These are phyloP conservation scores for Echinarachnius parma DNA, from an alignment of 53 echinoderm and acorn worm genomes.

Conservation along the genomic window DNA sequence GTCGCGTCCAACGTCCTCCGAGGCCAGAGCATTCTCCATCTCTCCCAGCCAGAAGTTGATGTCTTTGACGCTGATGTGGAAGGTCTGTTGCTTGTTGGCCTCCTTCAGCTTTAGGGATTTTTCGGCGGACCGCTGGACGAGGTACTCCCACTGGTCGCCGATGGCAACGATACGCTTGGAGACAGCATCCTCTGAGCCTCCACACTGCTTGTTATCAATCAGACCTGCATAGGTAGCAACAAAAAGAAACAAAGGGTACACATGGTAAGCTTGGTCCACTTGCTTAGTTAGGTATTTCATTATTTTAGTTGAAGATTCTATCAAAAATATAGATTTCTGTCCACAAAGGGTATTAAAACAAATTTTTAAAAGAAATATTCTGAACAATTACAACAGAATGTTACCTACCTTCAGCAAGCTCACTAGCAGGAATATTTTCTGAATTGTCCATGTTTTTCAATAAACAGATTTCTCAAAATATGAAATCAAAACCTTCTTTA, in stretches of 20 bases:
- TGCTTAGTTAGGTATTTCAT: too few relatives aligned
- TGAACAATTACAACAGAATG: too few relatives aligned
- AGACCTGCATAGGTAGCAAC: conserved; percentile 56
- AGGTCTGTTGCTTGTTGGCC: conserved; percentile 97
- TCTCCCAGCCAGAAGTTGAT: conserved; percentile 99
- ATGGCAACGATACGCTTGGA: conserved; percentile 78
- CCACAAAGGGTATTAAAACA: too few relatives aligned
- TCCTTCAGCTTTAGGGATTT: conserved; percentile 92
- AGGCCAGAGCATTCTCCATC: conserved; percentile 87
- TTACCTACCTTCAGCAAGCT: too few relatives aligned
- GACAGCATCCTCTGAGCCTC: conserved; percentile 91
- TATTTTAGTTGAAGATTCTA: too few relatives aligned
- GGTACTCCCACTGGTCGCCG: conserved; percentile 87
- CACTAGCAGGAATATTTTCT: too few relatives aligned
- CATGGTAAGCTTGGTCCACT: too few relatives aligned
- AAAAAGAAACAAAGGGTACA: not conserved
- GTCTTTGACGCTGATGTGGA: conserved; percentile 98
- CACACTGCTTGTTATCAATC: conserved; percentile 97
- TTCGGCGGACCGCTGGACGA: conserved; percentile 73
- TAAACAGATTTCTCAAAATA: too few relatives aligned
- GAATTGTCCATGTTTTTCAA: too few relatives aligned
- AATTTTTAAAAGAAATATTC: too few relatives aligned
- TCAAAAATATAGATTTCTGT: too few relatives aligned
- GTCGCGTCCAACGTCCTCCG: conserved; percentile 89
- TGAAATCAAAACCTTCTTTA: too few relatives aligned